Percentiles rank a stretch among this genome's conserved stretches.
Conservation (phyloP, 2,797 vertebrate genomes). For the Scleropages formosus region DNA sequence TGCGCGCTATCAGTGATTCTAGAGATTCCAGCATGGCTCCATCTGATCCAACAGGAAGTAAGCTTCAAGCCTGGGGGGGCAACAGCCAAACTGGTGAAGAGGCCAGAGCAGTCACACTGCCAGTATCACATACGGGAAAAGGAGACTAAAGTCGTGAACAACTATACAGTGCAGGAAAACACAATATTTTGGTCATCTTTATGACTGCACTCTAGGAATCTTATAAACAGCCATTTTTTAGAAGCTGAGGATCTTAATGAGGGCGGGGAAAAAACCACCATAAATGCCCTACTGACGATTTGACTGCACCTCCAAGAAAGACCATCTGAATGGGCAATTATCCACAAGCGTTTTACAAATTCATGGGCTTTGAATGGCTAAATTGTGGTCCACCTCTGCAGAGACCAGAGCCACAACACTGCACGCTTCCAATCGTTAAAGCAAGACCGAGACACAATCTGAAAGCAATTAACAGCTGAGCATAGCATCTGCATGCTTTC, state of each 20-base stretch:
- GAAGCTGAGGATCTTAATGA: constrained; percentile 13
- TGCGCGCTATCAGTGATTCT: background rate
- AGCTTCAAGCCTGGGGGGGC: background rate
- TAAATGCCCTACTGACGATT: background rate
- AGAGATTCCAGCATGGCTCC: background rate
- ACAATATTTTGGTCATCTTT: background rate
- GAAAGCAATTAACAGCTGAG: constrained; percentile 5
- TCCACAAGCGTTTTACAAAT: constrained; percentile 1
- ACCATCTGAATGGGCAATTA: constrained; percentile 4
- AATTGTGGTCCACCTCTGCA: background rate
- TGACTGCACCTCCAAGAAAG: background rate
- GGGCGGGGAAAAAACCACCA: background rate
- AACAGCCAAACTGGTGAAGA: too few relatives aligned
- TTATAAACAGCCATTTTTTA: background rate
- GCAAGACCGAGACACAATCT: background rate
- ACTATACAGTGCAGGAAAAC: background rate
- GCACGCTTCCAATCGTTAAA: constrained; percentile 1
- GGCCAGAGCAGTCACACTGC: too few relatives aligned
- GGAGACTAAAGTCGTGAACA: background rate
- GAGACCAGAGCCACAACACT: background rate
- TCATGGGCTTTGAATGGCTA: too few relatives aligned
- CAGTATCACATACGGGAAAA: background rate
- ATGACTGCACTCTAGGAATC: background rate
- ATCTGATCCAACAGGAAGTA: background rate
- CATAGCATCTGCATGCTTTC: background rate